These are phyloP conservation scores for Pentamera pediparva DNA, from an alignment of 53 echinoderm and acorn worm genomes.

Conservation along the genomic window DNA sequence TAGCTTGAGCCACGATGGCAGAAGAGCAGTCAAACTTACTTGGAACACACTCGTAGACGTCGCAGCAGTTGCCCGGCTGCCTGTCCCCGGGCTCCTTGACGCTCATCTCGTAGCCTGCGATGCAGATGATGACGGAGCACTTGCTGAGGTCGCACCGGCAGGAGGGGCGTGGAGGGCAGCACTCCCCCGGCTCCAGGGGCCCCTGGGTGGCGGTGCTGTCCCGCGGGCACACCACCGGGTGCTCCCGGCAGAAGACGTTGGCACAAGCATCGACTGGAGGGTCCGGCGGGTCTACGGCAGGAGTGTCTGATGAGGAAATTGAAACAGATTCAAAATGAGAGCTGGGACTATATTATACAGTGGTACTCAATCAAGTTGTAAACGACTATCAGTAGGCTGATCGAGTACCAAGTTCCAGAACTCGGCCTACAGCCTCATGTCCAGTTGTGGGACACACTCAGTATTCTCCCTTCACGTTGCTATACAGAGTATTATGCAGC, in stretches of 20 bases:
- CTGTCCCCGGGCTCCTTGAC: conserved; percentile 49
- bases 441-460: too few species aligned
- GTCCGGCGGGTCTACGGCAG: not conserved
- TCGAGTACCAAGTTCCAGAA: too few species aligned
- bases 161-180: conserved; percentile 74
- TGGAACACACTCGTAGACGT: conserved; percentile 67
- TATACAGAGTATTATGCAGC: too few species aligned
- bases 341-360: too few species aligned
- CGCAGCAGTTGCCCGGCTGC: conserved; percentile 83
- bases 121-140: conserved; percentile 70
- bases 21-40: too few species aligned
- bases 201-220: conserved; percentile 48
- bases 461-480: too few species aligned
- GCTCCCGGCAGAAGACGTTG: conserved; percentile 10
- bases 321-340: too few species aligned
- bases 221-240: conserved; percentile 60
- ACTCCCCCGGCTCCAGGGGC: conserved; percentile 56
- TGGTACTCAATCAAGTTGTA: too few species aligned
- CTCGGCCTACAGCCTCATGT: too few species aligned
- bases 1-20: too few species aligned
- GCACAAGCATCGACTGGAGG: not conserved
- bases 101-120: conserved; percentile 66
- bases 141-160: conserved; percentile 73
- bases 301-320: not conserved
- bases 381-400: too few species aligned